These are phyloP conservation scores for Papilio dardanus DNA, from an alignment of 1,140 invertebrate species.

Conservation along the genomic window DNA sequence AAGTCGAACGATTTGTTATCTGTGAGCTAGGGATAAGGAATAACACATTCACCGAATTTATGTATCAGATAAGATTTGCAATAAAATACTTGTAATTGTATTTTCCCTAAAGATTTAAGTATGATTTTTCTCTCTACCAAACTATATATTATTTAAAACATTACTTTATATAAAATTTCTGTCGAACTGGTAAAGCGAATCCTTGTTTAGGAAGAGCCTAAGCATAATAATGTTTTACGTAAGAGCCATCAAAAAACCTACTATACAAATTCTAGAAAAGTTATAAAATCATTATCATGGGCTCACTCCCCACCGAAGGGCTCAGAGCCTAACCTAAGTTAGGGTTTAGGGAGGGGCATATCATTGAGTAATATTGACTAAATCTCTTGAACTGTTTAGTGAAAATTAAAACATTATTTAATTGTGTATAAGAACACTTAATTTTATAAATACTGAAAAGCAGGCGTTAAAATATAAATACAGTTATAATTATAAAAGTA, in stretches of 20 bases:
- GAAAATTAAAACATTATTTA: not conserved
- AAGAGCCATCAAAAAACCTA: no score
- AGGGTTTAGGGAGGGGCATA: no score
- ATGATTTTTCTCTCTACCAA: not conserved
- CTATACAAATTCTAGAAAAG: no score
- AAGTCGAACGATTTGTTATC: slow-evolving; percentile 19
- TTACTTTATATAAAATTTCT: no score
- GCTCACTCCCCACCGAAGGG: no score
- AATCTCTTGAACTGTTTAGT: not conserved
- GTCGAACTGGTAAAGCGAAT: not conserved
- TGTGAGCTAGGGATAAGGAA: not conserved
- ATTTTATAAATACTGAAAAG: not conserved
- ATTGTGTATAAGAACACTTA: not conserved
- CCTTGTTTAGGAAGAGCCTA: no score
- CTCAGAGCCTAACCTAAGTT: no score
- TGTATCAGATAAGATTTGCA: slow-evolving; percentile 37
- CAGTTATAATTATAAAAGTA: not conserved
- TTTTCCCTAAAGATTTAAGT: not conserved
- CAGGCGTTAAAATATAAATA: slow-evolving; percentile 4
- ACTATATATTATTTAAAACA: no score
- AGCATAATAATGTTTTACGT: no score
- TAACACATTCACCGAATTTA: slow-evolving; percentile 2
- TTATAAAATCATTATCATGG: no score
- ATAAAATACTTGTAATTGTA: not conserved
- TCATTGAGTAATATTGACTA: not conserved